These are phyloP conservation scores for Dolichoris vasculosae DNA, from an alignment of 1,140 invertebrate species.

Conservation along the genomic window DNA sequence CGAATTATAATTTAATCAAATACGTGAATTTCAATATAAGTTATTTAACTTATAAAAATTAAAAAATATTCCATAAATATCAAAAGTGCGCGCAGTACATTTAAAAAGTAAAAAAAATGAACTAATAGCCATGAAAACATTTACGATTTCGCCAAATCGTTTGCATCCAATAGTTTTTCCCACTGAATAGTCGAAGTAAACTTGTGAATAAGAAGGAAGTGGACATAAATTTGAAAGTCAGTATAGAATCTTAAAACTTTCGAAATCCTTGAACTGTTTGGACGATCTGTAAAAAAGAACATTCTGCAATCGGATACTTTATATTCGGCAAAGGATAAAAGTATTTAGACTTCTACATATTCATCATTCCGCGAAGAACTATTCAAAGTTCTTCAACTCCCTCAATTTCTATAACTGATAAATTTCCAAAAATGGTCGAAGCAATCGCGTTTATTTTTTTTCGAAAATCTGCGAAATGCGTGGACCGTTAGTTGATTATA, in stretches of 20 bases:
- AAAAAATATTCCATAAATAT: no score
- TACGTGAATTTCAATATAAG: no score
- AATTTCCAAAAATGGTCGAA: conserved; percentile 24
- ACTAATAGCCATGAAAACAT: background rate
- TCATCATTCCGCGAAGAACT: conserved; percentile 25
- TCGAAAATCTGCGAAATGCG: background rate
- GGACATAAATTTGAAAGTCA: conserved; percentile 43
- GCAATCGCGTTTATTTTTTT: conserved; percentile 19
- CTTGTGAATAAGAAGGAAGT: conserved; percentile 36
- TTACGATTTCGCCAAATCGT: conserved; percentile 10
- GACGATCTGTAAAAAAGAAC: background rate
- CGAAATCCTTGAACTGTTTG: conserved; percentile 13
- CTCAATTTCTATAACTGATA: conserved; percentile 36
- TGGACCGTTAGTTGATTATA: background rate
- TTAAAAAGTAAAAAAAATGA: background rate
- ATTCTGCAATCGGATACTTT: conserved; percentile 35
- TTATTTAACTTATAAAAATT: no score
- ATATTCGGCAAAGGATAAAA: conserved; percentile 37
- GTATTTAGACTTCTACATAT: conserved; percentile 46
- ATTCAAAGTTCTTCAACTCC: conserved; percentile 34
- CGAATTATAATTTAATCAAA: no score
- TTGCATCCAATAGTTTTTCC: conserved; percentile 43
- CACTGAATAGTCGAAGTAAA: conserved; percentile 21
- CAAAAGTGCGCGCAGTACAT: no score
- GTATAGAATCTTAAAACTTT: conserved; percentile 38